These are phyloP conservation scores for Siniperca undulata DNA, from an alignment of 2,797 vertebrate genomes.

Conservation along the genomic window DNA sequence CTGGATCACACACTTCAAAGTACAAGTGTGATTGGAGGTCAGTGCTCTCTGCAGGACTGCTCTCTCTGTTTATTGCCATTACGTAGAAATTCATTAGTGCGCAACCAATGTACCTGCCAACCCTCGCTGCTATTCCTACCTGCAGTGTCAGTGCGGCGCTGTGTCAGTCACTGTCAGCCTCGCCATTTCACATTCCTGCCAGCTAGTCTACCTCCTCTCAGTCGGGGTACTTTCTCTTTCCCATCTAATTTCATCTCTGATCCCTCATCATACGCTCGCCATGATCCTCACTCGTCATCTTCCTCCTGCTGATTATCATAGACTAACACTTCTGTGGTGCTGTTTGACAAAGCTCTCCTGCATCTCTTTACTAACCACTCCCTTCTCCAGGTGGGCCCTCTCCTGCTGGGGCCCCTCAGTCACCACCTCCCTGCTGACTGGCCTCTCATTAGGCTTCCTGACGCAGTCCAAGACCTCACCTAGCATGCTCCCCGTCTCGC, in stretches of 20 bases:
- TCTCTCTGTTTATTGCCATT: slow-evolving; percentile 33
- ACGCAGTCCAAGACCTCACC: slow-evolving; percentile 68
- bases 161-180: slow-evolving; percentile 29
- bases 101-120: slow-evolving; percentile 37
- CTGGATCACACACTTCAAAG: slow-evolving; percentile 15
- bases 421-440: slow-evolving; percentile 2
- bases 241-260: slow-evolving; percentile 13
- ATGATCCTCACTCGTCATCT: neutral
- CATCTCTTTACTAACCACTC: slow-evolving; percentile 49
- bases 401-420: slow-evolving; percentile 5
- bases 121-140: slow-evolving; percentile 21
- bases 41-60: neutral
- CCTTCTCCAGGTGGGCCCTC: slow-evolving; percentile 15
- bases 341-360: slow-evolving; percentile 81
- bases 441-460: slow-evolving; percentile 59
- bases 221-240: neutral
- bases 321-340: slow-evolving; percentile 84
- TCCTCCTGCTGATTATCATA: slow-evolving; percentile 66
- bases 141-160: slow-evolving; percentile 34
- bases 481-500: slow-evolving; percentile 85
- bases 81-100: slow-evolving; percentile 53
- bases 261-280: neutral
- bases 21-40: slow-evolving; percentile 16
- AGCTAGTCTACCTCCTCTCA: slow-evolving; percentile 10
- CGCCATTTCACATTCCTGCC: slow-evolving; percentile 6